Conservation (phyloP, 2,888 invertebrate genomes). For the Heliconius erato region DNA sequence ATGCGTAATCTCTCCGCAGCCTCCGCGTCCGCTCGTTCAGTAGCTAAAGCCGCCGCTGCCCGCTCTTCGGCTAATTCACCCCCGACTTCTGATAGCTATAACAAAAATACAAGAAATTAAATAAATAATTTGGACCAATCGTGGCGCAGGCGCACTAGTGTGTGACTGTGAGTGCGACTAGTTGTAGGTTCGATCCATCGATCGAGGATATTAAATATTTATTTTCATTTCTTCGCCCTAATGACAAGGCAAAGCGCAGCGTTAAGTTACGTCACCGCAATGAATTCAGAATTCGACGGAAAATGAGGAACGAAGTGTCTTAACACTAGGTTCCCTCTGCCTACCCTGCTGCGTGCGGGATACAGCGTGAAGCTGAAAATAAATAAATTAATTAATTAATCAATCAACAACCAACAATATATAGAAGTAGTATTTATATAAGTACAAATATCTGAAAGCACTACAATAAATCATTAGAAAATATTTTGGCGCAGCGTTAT, state of each 20-base stretch:
- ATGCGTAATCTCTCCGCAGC: constrained; percentile 93
- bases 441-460: background rate
- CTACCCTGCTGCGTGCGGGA: too few relatives aligned
- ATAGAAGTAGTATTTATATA: background rate
- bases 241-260: too few relatives aligned
- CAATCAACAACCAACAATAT: background rate
- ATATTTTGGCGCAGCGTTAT: constrained; percentile 47
- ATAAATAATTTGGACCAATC: background rate
- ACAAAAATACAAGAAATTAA: constrained; percentile 25
- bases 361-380: too few relatives aligned
- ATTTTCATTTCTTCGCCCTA: too few relatives aligned
- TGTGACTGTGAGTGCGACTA: too few relatives aligned
- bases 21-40: constrained; percentile 96
- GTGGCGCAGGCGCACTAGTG: background rate
- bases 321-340: too few relatives aligned
- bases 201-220: too few relatives aligned
- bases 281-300: too few relatives aligned
- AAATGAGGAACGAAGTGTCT: too few relatives aligned
- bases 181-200: too few relatives aligned
- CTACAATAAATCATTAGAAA: constrained; percentile 18
- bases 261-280: too few relatives aligned
- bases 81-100: constrained; percentile 95
- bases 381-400: background rate
- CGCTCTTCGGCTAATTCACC: constrained; percentile 97
- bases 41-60: constrained; percentile 94